phyloP scores from a whole-genome alignment of 2,888 invertebrate species.

The Nephrotoma guestfalica region DNA sequence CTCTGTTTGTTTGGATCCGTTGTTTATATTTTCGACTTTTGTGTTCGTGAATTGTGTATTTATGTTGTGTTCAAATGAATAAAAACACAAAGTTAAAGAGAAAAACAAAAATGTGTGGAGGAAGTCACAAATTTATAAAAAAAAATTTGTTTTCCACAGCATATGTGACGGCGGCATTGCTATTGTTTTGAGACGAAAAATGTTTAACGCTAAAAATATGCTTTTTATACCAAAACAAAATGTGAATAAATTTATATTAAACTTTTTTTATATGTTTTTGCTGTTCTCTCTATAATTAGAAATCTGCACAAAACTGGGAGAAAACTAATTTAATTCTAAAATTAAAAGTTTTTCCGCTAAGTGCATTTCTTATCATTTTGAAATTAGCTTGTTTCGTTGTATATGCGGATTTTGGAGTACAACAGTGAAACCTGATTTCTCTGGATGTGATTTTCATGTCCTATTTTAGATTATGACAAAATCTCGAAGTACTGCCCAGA shows the following conservation, averaged over 20 bases:
- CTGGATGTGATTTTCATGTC: too few relatives aligned
- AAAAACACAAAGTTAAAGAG: neutral
- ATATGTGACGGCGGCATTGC: neutral
- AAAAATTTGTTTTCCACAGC: neutral
- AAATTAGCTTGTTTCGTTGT: neutral
- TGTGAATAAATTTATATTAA: neutral
- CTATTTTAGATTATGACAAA: too few relatives aligned
- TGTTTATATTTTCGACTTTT: too few relatives aligned
- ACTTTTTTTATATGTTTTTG: neutral
- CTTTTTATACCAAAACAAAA: neutral
- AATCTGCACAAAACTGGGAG: neutral
- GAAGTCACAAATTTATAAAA: neutral
- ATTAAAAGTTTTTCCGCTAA: neutral
- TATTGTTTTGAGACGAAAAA: neutral
- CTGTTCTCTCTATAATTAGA: neutral
- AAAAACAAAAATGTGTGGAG: neutral
- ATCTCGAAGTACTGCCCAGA: too few relatives aligned
- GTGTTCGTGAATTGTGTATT: too few relatives aligned
- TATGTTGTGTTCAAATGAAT: too few relatives aligned
- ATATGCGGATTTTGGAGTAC: neutral
- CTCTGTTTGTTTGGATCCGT: too few relatives aligned
- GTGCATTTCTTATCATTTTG: neutral
- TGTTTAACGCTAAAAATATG: neutral
- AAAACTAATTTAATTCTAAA: neutral
- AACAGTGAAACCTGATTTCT: too few relatives aligned